These are phyloP conservation scores for Meandrina meandrites DNA, from an alignment of 92 coral and sea anemone species.

Conservation along the genomic window DNA sequence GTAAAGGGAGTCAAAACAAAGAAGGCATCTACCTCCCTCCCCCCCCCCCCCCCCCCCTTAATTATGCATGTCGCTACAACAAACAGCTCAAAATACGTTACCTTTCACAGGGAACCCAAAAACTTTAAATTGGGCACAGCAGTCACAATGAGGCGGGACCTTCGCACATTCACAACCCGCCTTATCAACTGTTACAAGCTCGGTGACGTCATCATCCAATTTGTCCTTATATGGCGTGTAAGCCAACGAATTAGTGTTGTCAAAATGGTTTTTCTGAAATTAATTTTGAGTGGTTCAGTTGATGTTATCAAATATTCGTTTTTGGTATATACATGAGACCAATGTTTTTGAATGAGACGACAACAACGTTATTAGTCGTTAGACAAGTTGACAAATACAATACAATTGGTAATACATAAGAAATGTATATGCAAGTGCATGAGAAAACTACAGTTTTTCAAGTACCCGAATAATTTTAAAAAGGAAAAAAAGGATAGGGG, in stretches of 20 bases:
- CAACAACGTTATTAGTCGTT: too few species aligned
- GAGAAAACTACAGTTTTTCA: too few species aligned
- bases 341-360: background rate
- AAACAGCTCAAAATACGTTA: background rate
- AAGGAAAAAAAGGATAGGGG: too few species aligned
- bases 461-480: too few species aligned
- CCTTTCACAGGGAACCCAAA: conserved; percentile 18
- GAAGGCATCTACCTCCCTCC: too few species aligned
- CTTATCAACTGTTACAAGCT: conserved; percentile 1
- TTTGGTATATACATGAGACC: background rate
- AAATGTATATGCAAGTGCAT: too few species aligned
- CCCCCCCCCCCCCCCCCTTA: background rate
- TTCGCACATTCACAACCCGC: conserved; percentile 26
- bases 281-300: too few species aligned
- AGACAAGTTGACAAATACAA: too few species aligned
- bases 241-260: background rate
- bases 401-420: too few species aligned
- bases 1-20: too few species aligned
- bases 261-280: conserved; percentile 12
- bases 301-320: background rate
- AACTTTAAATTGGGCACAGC: conserved; percentile 13
- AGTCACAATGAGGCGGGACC: conserved; percentile 41
- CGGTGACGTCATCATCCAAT: conserved; percentile 17
- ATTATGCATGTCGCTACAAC: background rate
- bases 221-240: background rate